phyloP scores from a whole-genome alignment of 2,797 vertebrate species.

The Lateolabrax maculatus region DNA sequence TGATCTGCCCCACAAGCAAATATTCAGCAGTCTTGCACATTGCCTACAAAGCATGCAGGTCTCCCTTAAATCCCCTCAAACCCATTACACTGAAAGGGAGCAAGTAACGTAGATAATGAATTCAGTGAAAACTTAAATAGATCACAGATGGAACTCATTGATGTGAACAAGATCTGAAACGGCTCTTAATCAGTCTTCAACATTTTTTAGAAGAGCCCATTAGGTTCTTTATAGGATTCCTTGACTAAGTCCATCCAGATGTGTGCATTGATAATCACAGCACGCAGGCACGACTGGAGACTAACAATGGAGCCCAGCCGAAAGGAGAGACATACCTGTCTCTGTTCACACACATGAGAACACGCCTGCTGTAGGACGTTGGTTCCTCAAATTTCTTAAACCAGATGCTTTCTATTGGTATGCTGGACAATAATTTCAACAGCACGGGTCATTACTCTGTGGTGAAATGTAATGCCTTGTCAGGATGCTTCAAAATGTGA shows the following conservation, averaged over 20 bases:
- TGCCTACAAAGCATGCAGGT: constrained; percentile 9
- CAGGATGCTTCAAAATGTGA: not conserved
- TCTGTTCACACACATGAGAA: constrained; percentile 55
- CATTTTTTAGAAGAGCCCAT: constrained; percentile 79
- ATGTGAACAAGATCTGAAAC: constrained; percentile 79
- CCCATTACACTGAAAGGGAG: constrained; percentile 42
- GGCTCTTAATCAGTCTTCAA: constrained; percentile 82
- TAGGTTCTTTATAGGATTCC: constrained; percentile 85
- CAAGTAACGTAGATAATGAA: constrained; percentile 59
- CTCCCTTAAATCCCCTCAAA: not conserved
- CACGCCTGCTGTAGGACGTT: constrained; percentile 12
- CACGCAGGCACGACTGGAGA: constrained; percentile 74
- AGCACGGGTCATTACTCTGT: not conserved
- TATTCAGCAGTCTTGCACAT: constrained; percentile 26
- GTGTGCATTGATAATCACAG: constrained; percentile 81
- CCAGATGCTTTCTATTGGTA: constrained; percentile 7
- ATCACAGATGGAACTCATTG: constrained; percentile 82
- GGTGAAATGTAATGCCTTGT: not conserved
- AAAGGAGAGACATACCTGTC: constrained; percentile 55
- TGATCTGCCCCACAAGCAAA: constrained; percentile 42
- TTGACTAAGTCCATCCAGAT: constrained; percentile 84
- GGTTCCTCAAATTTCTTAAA: not conserved
- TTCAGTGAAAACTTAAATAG: constrained; percentile 70
- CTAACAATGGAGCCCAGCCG: constrained; percentile 57
- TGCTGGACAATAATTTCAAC: not conserved